phyloP scores from a whole-genome alignment of 2,113 vertebrate genomes.

The Macrotis lagotis region DNA sequence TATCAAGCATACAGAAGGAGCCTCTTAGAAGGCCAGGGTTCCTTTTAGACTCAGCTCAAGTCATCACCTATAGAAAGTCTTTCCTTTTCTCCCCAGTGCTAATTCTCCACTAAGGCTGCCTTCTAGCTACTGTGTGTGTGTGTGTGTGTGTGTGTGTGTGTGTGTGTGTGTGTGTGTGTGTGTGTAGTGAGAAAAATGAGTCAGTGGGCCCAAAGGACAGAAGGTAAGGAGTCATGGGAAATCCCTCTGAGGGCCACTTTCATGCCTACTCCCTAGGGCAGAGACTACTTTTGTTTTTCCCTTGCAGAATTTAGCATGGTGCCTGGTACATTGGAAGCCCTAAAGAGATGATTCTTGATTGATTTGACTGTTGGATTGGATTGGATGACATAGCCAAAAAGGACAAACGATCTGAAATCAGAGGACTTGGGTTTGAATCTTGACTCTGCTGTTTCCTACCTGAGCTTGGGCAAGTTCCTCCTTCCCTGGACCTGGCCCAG shows the following conservation, averaged over 20 bases:
- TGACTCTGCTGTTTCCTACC: background rate
- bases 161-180: background rate
- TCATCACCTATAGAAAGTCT: background rate
- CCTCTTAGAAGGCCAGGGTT: background rate
- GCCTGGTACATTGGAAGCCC: background rate
- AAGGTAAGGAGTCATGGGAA: background rate
- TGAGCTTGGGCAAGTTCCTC: background rate
- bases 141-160: too few relatives aligned
- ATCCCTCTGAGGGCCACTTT: background rate
- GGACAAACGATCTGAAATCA: background rate
- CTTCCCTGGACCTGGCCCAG: background rate
- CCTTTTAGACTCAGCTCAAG: background rate
- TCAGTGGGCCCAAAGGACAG: background rate
- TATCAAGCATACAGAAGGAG: background rate
- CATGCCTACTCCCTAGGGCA: background rate
- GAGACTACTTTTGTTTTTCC: background rate
- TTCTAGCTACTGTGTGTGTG: background rate
- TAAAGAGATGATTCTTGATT: background rate
- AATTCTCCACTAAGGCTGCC: background rate
- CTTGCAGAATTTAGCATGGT: background rate
- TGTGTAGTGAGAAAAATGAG: background rate
- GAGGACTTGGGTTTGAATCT: background rate
- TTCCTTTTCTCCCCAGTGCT: background rate
- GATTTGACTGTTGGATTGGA: background rate
- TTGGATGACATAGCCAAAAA: background rate